Evolutionary conservation across 1,140 invertebrate species (phyloP).

Genomic region (Caenorhabditis inopinata): DNA sequence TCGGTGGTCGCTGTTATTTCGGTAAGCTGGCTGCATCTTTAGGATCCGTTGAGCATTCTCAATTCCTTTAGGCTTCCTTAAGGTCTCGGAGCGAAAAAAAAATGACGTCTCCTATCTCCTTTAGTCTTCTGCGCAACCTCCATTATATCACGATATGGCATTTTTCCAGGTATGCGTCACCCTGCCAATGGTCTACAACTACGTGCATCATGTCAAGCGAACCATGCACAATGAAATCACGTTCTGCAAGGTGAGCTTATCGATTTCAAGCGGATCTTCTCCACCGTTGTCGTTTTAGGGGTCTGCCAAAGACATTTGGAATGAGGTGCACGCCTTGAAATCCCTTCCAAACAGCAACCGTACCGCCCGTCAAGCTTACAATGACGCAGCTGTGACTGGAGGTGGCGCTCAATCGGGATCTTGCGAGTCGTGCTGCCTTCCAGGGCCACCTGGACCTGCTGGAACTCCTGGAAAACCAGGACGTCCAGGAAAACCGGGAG

Average conservation of each 20-base stretch:
- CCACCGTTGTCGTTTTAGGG: constrained; percentile 35
- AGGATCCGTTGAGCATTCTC: not conserved
- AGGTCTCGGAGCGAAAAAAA: too few species aligned
- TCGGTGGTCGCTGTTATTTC: constrained; percentile 10
- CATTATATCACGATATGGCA: too few species aligned
- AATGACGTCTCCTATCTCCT: too few species aligned
- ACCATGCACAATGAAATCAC: constrained; percentile 41
- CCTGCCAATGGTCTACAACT: constrained; percentile 50
- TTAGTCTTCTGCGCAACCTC: too few species aligned
- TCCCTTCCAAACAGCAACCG: constrained; percentile 45
- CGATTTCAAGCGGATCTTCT: not conserved
- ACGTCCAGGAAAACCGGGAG: constrained; percentile 44
- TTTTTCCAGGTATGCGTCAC: constrained; percentile 42
- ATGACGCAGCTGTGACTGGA: constrained; percentile 28
- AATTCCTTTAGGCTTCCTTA: not conserved
- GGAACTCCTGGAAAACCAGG: constrained; percentile 47
- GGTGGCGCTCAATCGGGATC: constrained; percentile 8
- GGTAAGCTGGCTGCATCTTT: not conserved
- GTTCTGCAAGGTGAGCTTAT: constrained; percentile 39
- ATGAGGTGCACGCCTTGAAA: constrained; percentile 48
- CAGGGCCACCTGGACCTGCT: constrained; percentile 43
- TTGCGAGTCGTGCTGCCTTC: constrained; percentile 47
- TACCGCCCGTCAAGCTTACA: constrained; percentile 51
- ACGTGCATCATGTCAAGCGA: constrained; percentile 41
- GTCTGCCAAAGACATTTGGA: constrained; percentile 53